Base-by-base conservation (phyloP, 2,113 vertebrate genomes). In the Onychostoma macrolepis region DNA sequence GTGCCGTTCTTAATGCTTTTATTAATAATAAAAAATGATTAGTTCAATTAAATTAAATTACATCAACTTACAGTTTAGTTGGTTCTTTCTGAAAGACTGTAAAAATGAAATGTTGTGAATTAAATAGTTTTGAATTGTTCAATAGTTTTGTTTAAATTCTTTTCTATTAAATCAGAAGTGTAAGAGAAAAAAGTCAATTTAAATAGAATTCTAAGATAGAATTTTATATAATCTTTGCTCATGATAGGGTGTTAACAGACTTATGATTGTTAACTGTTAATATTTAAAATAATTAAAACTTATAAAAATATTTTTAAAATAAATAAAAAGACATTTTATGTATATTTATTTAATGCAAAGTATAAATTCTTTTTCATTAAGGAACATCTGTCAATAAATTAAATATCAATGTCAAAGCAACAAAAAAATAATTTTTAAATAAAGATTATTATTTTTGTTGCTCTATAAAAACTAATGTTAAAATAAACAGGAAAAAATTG, bases 11-110 rank as follows among this genome's bases (percentile, higher is more conserved):
- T n/a, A 12, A 50, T 21, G 76, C 45, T 78, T 78, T 53, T 50
- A 79, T 79, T 30, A 79, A 36, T 33, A 79, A 78, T 45, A 74
- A 41, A 58, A 77, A 36, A 36, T 58, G 1, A 79, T 36, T 79
- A 12, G 28, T 79, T 79, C 3, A 11, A 56, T 79, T 79, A 6
- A 48, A 24, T 36, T 79, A 6, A 11, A 56, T 79, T 79, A 6
- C 76, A 24, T 36, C 74, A 61, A 61, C 24, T 61, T n/a, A 61
- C 21, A 38, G 43, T 56, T 33, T 11, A 58, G 50, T 79, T 12
- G 19, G 30, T 79, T 33, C 19, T 56, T 79, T 79, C 30, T 58
- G 30, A 30, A 28, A 77, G 26, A 33, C n/a, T 77, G 41, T 50
- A 50, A 7, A n/a, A 50, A 30, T 30, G 1, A 28, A 76, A 48